phyloP scores from a whole-genome alignment of 2,888 invertebrate species.

The Cabera pusaria region DNA sequence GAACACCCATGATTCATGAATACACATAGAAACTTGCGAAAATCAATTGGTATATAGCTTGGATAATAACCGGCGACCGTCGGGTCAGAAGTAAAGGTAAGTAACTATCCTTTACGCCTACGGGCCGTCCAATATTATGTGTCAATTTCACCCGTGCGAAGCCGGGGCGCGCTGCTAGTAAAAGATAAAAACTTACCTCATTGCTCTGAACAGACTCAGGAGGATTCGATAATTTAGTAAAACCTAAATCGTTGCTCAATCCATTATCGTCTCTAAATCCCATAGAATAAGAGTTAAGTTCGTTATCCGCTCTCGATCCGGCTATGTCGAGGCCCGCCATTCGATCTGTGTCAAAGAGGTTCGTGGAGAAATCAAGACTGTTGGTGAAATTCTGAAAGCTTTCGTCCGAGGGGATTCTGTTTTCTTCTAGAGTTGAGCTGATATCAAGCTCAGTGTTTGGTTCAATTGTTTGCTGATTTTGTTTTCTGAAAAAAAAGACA shows the following conservation, averaged over 20 bases:
- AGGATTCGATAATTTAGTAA: constrained; percentile 24
- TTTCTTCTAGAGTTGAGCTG: constrained; percentile 46
- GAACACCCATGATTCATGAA: too few species aligned
- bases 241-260: constrained; percentile 38
- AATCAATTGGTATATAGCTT: too few species aligned
- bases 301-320: constrained; percentile 49
- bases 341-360: constrained; percentile 59
- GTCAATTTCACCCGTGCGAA: too few species aligned
- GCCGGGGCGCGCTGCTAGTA: too few species aligned
- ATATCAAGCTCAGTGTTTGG: constrained; percentile 20
- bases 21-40: too few species aligned
- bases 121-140: too few species aligned
- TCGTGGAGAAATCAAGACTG: constrained; percentile 58
- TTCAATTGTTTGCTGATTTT: constrained; percentile 5
- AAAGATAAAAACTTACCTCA: constrained; percentile 15
- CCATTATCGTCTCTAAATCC: constrained; percentile 43
- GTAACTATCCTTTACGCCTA: too few species aligned
- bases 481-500: constrained; percentile 27
- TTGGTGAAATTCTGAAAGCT: constrained; percentile 61
- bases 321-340: constrained; percentile 58
- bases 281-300: constrained; percentile 46
- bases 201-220: constrained; percentile 27
- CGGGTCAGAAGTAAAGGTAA: too few species aligned
- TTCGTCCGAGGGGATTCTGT: constrained; percentile 58
- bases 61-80: too few species aligned